Percentiles rank a stretch among this genome's conserved stretches.
These are phyloP conservation scores for Palaemon carinicauda DNA, from an alignment of 1,140 invertebrate genomes.

Conservation along the genomic window DNA sequence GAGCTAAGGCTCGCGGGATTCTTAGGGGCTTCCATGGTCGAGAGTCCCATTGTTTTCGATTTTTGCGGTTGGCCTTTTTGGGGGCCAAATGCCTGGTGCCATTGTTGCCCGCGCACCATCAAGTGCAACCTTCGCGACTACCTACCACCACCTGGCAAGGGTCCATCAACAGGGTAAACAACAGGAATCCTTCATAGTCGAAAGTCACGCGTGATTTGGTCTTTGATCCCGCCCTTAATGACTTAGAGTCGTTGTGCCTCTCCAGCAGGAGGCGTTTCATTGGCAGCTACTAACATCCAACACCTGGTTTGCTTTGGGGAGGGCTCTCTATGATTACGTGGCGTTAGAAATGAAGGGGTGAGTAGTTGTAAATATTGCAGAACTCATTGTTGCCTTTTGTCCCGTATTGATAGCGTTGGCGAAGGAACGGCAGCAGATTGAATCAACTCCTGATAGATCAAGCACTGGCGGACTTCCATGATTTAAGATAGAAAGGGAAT, in stretches of 20 bases:
- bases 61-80: neutral
- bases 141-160: constrained; percentile 10
- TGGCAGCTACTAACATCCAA: too few relatives aligned
- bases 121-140: constrained; percentile 18
- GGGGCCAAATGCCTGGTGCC: neutral
- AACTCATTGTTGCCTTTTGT: too few relatives aligned
- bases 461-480: too few relatives aligned
- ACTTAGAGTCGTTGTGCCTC: neutral
- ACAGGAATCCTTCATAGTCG: neutral
- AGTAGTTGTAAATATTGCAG: too few relatives aligned
- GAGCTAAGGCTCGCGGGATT: neutral
- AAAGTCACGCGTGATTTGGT: neutral
- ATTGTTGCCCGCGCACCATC: neutral
- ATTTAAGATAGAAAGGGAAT: too few relatives aligned
- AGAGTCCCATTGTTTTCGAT: neutral
- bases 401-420: too few relatives aligned
- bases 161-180: neutral
- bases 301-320: too few relatives aligned
- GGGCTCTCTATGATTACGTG: too few relatives aligned
- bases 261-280: too few relatives aligned
- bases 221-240: neutral
- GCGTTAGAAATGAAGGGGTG: too few relatives aligned
- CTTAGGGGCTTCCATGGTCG: neutral
- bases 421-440: too few relatives aligned
- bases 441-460: too few relatives aligned